phyloP scores from a whole-genome alignment of 2,888 invertebrate species.

The Galeopsomyia nigrocyanea region DNA sequence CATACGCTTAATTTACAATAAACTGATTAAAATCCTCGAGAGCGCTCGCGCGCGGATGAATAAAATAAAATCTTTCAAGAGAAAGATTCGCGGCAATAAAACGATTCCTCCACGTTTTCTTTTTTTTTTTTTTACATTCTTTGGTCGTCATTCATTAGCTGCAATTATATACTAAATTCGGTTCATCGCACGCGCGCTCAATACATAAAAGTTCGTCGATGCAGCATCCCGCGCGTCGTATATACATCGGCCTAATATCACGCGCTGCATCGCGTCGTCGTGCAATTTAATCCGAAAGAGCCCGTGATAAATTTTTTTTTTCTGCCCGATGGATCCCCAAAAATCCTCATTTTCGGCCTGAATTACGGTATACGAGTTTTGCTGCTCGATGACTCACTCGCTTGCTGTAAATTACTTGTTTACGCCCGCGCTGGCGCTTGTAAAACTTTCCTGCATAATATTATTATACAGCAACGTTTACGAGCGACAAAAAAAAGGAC shows the following conservation, averaged over 20 bases:
- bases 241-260: conserved; percentile 24
- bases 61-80: not conserved
- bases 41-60: not conserved
- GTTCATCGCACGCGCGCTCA: not conserved
- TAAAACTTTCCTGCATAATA: conserved; percentile 23
- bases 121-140: too few species aligned
- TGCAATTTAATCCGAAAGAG: conserved; percentile 37
- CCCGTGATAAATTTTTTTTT: conserved; percentile 39
- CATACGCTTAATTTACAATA: not conserved
- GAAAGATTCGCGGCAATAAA: not conserved
- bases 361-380: not conserved
- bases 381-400: conserved; percentile 32
- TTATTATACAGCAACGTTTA: not conserved
- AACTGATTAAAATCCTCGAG: conserved; percentile 7
- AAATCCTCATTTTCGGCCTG: not conserved
- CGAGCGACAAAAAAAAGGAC: conserved; percentile 19
- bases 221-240: conserved; percentile 18
- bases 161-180: too few species aligned
- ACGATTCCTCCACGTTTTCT: too few species aligned
- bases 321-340: conserved; percentile 20
- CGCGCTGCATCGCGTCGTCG: too few species aligned
- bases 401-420: conserved; percentile 46
- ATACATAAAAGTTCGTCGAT: not conserved
- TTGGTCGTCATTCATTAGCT: too few species aligned
- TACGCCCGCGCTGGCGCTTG: conserved; percentile 38